A percentile compares a stretch with the other conserved stretches of the same genome.
phyloP scores from a whole-genome alignment of 2,888 invertebrate genomes.

The Limulus polyphemus region DNA sequence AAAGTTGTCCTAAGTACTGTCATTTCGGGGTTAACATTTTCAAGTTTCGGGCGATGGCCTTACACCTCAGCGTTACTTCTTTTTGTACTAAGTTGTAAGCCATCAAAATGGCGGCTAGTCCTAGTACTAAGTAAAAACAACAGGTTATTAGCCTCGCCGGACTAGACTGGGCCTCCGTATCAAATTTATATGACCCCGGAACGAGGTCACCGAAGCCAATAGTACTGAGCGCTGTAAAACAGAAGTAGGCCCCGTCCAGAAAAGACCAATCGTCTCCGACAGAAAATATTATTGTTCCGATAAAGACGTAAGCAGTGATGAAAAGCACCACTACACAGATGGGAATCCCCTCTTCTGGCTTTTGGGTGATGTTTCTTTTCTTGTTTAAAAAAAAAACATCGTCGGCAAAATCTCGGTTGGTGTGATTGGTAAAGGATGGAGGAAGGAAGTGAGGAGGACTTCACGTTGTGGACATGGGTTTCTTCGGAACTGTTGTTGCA shows the following conservation, averaged over 20 bases:
- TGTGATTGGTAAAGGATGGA: too few species aligned
- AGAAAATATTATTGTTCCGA: conserved; percentile 63
- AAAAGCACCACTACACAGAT: conserved; percentile 52
- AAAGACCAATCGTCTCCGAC: conserved; percentile 66
- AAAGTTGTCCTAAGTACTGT: too few species aligned
- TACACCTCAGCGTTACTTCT: conserved; percentile 43
- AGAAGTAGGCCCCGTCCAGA: conserved; percentile 68
- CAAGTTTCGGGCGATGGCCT: conserved; percentile 17
- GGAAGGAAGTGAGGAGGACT: too few species aligned
- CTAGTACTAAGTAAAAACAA: conserved; percentile 62
- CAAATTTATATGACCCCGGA: conserved; percentile 43
- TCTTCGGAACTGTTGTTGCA: not conserved
- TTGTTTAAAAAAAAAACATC: not conserved
- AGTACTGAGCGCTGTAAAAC: conserved; percentile 68
- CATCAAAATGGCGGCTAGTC: conserved; percentile 68
- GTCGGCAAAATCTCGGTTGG: conserved; percentile 1
- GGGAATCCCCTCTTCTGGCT: conserved; percentile 42
- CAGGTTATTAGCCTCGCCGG: conserved; percentile 63
- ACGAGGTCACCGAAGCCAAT: conserved; percentile 68
- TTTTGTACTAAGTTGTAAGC: conserved; percentile 70
- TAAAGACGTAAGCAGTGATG: conserved; percentile 56
- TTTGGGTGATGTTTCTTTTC: not conserved
- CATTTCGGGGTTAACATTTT: conserved; percentile 12
- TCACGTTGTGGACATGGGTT: not conserved
- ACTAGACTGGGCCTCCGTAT: conserved; percentile 36